Conservation (phyloP, 2,113 vertebrate genomes). For the Thomomys bottae region DNA sequence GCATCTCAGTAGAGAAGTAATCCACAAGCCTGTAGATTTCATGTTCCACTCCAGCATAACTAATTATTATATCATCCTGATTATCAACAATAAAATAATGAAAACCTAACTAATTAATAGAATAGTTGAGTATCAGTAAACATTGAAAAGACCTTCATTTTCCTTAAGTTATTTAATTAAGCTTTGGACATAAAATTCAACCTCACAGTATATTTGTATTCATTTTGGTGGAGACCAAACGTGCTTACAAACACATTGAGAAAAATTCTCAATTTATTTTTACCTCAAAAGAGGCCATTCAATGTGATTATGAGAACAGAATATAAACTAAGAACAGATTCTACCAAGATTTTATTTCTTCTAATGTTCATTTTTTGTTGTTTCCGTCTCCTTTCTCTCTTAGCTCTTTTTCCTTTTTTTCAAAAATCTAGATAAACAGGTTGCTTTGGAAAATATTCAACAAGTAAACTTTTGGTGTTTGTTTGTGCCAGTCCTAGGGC, state of each 20-base stretch:
- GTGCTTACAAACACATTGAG: not conserved
- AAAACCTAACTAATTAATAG: conserved; percentile 62
- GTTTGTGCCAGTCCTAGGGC: no score
- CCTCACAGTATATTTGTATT: not conserved
- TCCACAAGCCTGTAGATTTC: not conserved
- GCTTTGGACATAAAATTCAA: not conserved
- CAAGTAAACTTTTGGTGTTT: no score
- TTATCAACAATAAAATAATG: conserved; percentile 47
- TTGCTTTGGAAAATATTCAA: no score
- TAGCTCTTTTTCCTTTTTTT: not conserved
- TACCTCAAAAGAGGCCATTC: conserved; percentile 30
- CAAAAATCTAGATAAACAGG: not conserved
- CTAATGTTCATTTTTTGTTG: not conserved
- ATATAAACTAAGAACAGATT: not conserved
- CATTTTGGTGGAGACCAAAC: not conserved
- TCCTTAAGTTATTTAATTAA: conserved; percentile 39
- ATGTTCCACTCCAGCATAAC: not conserved
- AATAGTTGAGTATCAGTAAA: not conserved
- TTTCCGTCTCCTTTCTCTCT: not conserved
- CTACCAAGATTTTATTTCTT: not conserved
- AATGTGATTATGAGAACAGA: not conserved
- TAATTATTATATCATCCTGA: conserved; percentile 42
- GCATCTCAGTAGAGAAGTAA: conserved; percentile 21
- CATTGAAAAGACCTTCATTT: not conserved
- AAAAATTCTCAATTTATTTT: conserved; percentile 45